These are phyloP conservation scores for Forpus xanthops DNA, from an alignment of 2,797 vertebrate species.

Conservation along the genomic window DNA sequence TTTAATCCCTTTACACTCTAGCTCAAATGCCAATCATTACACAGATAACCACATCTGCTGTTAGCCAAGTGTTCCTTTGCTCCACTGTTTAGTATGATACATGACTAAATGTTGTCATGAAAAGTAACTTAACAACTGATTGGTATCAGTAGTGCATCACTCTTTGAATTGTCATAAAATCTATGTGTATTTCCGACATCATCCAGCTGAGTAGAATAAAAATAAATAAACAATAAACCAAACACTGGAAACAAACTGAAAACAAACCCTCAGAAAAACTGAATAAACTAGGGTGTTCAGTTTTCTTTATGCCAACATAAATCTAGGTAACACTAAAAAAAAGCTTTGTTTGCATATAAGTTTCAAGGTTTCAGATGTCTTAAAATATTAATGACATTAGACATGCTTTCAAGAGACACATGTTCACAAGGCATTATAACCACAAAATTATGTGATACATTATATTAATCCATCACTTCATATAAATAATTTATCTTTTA, in stretches of 20 bases:
- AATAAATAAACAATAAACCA: background rate
- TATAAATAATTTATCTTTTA: background rate
- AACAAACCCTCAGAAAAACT: background rate
- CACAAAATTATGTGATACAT: rapidly evolving
- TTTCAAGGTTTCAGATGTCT: background rate
- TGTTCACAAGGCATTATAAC: background rate
- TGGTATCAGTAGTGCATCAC: background rate
- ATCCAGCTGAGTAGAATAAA: background rate
- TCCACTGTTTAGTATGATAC: background rate
- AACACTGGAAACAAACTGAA: background rate
- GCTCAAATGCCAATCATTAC: background rate
- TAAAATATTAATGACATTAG: slow-evolving; percentile 13
- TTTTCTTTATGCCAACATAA: background rate
- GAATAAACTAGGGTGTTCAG: background rate
- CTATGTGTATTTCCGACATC: background rate
- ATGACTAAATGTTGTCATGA: background rate
- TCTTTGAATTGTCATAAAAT: background rate
- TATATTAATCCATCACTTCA: background rate
- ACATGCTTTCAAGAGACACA: background rate
- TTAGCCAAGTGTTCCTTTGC: background rate
- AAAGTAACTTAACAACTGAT: background rate
- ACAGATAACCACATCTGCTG: background rate
- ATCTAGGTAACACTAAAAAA: background rate
- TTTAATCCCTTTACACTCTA: background rate
- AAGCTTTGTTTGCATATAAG: background rate